Conservation (phyloP, 2,113 vertebrate genomes). For the Amblyopsis rosae region DNA sequence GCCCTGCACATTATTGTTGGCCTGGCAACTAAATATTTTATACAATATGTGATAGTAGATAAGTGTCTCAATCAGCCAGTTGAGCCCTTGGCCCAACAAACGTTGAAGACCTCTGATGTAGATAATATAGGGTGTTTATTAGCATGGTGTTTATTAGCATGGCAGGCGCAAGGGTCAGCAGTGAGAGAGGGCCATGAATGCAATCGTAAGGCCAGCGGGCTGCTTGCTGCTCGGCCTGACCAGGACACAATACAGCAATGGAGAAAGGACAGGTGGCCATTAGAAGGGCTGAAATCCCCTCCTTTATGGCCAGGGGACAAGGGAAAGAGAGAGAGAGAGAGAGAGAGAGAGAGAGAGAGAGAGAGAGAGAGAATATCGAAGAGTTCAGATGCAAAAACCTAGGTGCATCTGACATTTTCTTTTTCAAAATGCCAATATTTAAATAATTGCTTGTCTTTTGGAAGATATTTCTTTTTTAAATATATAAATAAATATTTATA, state of each 20-base stretch:
- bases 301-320: conserved; percentile 55
- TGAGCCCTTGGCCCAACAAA: no score
- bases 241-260: conserved; percentile 57
- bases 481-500: no score
- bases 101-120: not conserved
- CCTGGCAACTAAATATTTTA: no score
- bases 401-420: not conserved
- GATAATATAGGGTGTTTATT: not conserved
- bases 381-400: not conserved
- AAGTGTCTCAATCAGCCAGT: no score
- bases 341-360: conserved; percentile 39
- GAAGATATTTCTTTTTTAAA: no score
- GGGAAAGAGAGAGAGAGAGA: conserved; percentile 46
- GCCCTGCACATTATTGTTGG: no score
- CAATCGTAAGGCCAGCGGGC: conserved; percentile 44
- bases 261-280: conserved; percentile 80
- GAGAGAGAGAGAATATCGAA: conserved; percentile 21
- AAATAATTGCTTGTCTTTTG: no score
- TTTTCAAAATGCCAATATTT: no score
- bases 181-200: conserved; percentile 52
- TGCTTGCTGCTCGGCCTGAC: conserved; percentile 49
- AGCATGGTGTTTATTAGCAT: no score
- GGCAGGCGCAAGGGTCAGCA: conserved; percentile 21
- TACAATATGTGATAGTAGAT: no score
- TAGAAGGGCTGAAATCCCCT: conserved; percentile 78